These are phyloP conservation scores for Choristoneura fumiferana DNA, from an alignment of 1,140 invertebrate genomes.

Conservation along the genomic window DNA sequence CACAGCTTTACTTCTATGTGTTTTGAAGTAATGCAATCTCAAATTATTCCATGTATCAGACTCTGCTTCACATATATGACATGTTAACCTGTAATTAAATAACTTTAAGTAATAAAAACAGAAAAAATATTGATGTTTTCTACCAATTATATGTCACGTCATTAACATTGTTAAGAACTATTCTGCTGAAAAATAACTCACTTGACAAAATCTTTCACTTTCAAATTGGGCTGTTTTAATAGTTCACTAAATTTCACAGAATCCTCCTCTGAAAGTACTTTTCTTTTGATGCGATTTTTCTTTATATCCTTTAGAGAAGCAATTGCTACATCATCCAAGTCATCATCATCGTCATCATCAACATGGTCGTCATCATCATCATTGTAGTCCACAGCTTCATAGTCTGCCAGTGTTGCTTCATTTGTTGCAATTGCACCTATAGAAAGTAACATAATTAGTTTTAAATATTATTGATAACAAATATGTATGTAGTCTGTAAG, in stretches of 20 bases:
- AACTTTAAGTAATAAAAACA: constrained; percentile 6
- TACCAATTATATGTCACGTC: too few relatives aligned
- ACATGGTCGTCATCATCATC: constrained; percentile 33
- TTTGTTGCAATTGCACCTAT: constrained; percentile 45
- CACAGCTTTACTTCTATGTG: constrained; percentile 50
- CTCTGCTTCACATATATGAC: constrained; percentile 48
- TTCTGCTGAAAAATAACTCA: too few relatives aligned
- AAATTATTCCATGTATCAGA: constrained; percentile 53
- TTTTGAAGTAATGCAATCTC: constrained; percentile 45
- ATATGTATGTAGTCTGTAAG: too few relatives aligned
- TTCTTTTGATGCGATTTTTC: constrained; percentile 43
- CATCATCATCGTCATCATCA: constrained; percentile 39
- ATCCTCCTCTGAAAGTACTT: constrained; percentile 43
- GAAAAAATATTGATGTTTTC: constrained; percentile 10
- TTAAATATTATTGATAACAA: too few relatives aligned
- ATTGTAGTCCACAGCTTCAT: constrained; percentile 21
- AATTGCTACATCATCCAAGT: constrained; percentile 48
- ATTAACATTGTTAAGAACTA: too few relatives aligned
- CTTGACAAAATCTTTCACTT: constrained; percentile 67
- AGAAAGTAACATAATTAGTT: constrained; percentile 4
- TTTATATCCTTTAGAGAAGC: constrained; percentile 54
- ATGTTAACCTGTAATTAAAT: constrained; percentile 46
- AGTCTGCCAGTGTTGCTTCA: constrained; percentile 37
- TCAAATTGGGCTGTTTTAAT: constrained; percentile 51
- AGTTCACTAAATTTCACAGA: constrained; percentile 47